Percentiles rank a stretch among this genome's conserved stretches.
Conservation (phyloP, 2,797 vertebrate species). For the Sorex maritimensis region DNA sequence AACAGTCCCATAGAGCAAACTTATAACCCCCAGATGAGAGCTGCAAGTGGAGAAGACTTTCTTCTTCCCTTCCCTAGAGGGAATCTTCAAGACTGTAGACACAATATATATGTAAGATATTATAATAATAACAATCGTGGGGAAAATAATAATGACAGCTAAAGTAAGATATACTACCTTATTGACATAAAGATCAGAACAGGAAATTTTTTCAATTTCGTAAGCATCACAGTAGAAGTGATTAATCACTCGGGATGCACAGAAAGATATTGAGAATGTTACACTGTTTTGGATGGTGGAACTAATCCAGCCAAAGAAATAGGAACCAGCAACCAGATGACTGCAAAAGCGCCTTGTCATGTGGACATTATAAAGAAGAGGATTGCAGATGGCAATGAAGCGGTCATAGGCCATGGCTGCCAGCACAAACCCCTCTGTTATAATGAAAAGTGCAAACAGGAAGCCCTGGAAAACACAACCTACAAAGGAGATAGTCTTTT, state of each 20-base stretch:
- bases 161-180: constrained; percentile 31
- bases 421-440: constrained; percentile 65
- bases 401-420: constrained; percentile 71
- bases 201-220: constrained; percentile 61
- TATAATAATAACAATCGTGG: neutral
- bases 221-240: constrained; percentile 77
- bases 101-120: constrained; percentile 49
- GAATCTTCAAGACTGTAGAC: constrained; percentile 55
- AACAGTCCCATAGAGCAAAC: constrained; percentile 42
- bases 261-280: constrained; percentile 67
- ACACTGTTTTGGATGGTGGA: constrained; percentile 9
- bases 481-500: constrained; percentile 59
- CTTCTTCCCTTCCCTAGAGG: constrained; percentile 58
- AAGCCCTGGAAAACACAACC: constrained; percentile 58
- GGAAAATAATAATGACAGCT: constrained; percentile 57
- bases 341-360: constrained; percentile 68
- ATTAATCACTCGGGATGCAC: constrained; percentile 18
- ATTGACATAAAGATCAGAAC: constrained; percentile 56
- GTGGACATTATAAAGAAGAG: constrained; percentile 64
- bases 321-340: constrained; percentile 52
- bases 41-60: constrained; percentile 77
- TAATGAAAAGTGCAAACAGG: constrained; percentile 48
- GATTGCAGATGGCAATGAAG: constrained; percentile 72
- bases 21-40: constrained; percentile 68
- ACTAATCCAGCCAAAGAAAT: constrained; percentile 58